Conservation (phyloP, 2,113 vertebrate species). For the Oncorhynchus kisutch region DNA sequence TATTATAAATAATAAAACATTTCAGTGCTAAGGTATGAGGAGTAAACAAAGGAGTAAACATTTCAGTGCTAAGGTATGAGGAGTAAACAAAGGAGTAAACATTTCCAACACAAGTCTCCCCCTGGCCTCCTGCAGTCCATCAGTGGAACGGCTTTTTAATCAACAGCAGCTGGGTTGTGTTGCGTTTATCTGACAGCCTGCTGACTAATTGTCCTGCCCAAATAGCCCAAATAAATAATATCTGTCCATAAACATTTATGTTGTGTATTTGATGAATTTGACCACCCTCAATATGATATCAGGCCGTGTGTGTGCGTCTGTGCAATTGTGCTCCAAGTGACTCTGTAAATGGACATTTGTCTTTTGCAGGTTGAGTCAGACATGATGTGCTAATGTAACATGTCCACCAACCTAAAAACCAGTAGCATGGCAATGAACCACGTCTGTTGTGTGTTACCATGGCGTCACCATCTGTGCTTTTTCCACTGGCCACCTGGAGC, state of each 20-base stretch:
- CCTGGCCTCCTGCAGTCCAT: conserved; percentile 19
- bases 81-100: too few species aligned
- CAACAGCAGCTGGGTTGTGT: conserved; percentile 38
- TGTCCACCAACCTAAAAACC: neutral
- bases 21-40: too few species aligned
- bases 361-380: neutral
- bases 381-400: neutral
- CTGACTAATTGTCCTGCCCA: conserved; percentile 31
- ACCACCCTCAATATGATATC: neutral
- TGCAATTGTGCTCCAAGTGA: too few species aligned
- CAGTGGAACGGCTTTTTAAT: conserved; percentile 43
- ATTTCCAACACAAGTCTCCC: conserved; percentile 5
- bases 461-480: too few species aligned
- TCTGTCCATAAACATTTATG: neutral
- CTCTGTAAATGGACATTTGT: too few species aligned
- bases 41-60: neutral
- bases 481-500: too few species aligned
- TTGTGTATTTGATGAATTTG: neutral
- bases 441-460: too few species aligned
- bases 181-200: conserved; percentile 22
- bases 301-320: neutral
- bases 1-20: too few species aligned
- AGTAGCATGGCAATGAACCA: too few species aligned
- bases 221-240: conserved; percentile 31
- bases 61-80: neutral